A percentile compares a stretch with the other conserved stretches of the same genome.
Evolutionary conservation across 2,888 invertebrate species (phyloP).

Genomic region (Caenorhabditis afra): DNA sequence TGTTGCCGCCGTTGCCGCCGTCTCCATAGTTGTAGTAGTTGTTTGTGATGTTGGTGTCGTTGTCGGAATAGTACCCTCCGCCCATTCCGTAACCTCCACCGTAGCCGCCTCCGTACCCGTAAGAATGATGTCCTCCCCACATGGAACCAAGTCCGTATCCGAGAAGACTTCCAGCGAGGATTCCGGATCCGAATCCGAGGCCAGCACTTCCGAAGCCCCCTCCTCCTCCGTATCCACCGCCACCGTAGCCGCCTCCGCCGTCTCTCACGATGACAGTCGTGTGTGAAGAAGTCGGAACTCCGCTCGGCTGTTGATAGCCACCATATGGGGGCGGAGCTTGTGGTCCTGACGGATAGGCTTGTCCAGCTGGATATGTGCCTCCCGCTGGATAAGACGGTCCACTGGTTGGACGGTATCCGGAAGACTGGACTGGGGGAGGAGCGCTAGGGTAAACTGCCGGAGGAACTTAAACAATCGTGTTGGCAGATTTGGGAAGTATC

Average conservation of each 20-base stretch:
- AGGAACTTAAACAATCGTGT: conserved; percentile 67
- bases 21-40: conserved; percentile 70
- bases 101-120: conserved; percentile 67
- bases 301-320: conserved; percentile 21
- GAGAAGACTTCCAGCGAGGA: conserved; percentile 73
- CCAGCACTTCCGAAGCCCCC: conserved; percentile 61
- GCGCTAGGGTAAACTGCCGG: conserved; percentile 75
- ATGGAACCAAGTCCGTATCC: conserved; percentile 70
- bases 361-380: conserved; percentile 15
- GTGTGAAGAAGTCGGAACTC: conserved; percentile 37
- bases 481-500: neutral
- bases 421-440: conserved; percentile 68
- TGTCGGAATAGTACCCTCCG: conserved; percentile 72
- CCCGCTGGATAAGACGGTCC: conserved; percentile 31
- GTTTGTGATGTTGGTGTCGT: conserved; percentile 74
- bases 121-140: conserved; percentile 64
- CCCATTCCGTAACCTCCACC: conserved; percentile 71
- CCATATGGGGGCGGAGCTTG: conserved; percentile 38
- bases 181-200: conserved; percentile 73
- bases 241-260: conserved; percentile 60
- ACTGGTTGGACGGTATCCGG: conserved; percentile 21
- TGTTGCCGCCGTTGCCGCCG: conserved; percentile 43
- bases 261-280: conserved; percentile 46
- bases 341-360: conserved; percentile 50
- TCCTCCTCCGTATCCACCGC: conserved; percentile 56